Evolutionary conservation across 1,140 invertebrate genomes (phyloP).

Genomic region (Acromyrmex charruanus): DNA sequence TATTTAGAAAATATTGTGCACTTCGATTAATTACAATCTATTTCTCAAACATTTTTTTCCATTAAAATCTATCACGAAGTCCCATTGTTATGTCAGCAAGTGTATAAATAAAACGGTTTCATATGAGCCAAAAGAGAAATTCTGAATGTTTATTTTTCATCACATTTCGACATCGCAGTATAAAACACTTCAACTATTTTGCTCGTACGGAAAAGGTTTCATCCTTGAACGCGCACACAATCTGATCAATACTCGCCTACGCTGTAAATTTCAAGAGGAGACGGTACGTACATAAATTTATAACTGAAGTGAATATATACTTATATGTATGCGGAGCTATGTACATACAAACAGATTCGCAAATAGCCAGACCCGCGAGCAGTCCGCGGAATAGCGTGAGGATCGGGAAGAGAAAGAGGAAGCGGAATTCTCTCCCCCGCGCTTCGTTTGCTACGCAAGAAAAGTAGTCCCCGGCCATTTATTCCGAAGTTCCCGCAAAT

Average conservation of each 20-base stretch:
- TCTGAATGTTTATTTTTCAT: slow-evolving; percentile 23
- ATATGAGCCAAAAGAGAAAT: neutral
- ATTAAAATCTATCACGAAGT: neutral
- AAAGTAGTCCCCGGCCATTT: slow-evolving; percentile 52
- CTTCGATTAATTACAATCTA: neutral
- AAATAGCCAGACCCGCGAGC: slow-evolving; percentile 35
- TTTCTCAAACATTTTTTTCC: neutral
- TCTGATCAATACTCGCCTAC: slow-evolving; percentile 44
- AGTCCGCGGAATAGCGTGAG: slow-evolving; percentile 9
- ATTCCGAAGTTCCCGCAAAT: slow-evolving; percentile 50
- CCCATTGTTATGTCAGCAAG: neutral
- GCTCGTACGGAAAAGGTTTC: slow-evolving; percentile 26
- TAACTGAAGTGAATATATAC: slow-evolving; percentile 27
- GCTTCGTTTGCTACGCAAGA: slow-evolving; percentile 35
- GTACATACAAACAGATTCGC: slow-evolving; percentile 43
- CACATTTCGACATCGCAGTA: slow-evolving; percentile 9
- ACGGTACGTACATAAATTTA: slow-evolving; percentile 50
- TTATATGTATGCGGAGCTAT: neutral
- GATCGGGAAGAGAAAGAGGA: neutral
- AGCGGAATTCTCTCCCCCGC: neutral
- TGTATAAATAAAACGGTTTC: neutral
- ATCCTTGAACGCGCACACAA: neutral
- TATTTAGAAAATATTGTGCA: neutral
- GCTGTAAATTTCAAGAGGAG: slow-evolving; percentile 47
- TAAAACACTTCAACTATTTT: slow-evolving; percentile 23